These are phyloP conservation scores for Maniola hyperantus DNA, from an alignment of 2,888 invertebrate species.

Conservation along the genomic window DNA sequence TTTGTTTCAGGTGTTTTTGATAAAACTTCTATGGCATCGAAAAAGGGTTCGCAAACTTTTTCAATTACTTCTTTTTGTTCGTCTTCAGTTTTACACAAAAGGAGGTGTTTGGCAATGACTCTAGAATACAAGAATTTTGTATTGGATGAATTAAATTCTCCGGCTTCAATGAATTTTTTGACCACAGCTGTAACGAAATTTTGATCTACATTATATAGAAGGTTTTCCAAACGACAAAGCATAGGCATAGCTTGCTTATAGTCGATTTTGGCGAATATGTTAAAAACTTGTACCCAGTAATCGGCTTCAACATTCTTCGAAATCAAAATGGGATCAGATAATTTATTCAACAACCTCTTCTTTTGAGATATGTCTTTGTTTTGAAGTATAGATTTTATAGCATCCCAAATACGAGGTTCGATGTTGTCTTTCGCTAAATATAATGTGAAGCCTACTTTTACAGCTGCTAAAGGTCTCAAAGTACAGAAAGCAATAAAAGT, in stretches of 20 bases:
- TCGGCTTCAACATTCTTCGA: slow-evolving; percentile 50
- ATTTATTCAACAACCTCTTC: slow-evolving; percentile 26
- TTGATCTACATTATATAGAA: slow-evolving; percentile 46
- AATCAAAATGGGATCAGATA: slow-evolving; percentile 42
- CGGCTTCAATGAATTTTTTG: slow-evolving; percentile 37
- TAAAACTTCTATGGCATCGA: slow-evolving; percentile 46
- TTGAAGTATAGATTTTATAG: slow-evolving; percentile 49
- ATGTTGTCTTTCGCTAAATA: slow-evolving; percentile 41
- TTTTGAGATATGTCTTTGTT: slow-evolving; percentile 42
- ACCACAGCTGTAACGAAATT: slow-evolving; percentile 44
- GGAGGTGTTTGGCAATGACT: slow-evolving; percentile 54
- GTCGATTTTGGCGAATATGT: slow-evolving; percentile 41
- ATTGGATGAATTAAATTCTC: background rate
- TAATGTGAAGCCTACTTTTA: slow-evolving; percentile 50
- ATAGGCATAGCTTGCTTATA: slow-evolving; percentile 39
- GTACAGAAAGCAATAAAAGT: slow-evolving; percentile 44
- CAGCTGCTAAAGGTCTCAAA: slow-evolving; percentile 48
- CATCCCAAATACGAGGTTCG: slow-evolving; percentile 52
- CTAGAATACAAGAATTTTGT: slow-evolving; percentile 44
- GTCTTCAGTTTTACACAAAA: slow-evolving; percentile 48
- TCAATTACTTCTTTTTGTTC: slow-evolving; percentile 46
- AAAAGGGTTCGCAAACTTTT: slow-evolving; percentile 48
- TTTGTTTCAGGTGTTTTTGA: slow-evolving; percentile 28
- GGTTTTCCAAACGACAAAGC: slow-evolving; percentile 47
- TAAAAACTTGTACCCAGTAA: slow-evolving; percentile 51